Conservation (phyloP, 1,140 invertebrate genomes). For the Philotrypesis tridentata region DNA sequence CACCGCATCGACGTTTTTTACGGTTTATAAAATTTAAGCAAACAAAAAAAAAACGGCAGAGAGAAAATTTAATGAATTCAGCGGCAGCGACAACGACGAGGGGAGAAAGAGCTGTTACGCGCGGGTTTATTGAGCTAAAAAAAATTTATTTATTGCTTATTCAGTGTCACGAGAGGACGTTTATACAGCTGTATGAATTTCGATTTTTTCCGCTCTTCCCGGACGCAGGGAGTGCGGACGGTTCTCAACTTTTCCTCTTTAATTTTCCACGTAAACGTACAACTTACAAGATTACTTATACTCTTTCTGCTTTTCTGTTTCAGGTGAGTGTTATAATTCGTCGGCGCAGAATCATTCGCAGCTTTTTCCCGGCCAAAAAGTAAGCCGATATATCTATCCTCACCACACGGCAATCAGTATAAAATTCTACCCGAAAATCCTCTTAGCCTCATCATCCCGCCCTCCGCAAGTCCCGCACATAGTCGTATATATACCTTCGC, state of each 20-base stretch:
- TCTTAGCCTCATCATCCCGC: not conserved
- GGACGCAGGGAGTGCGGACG: no score
- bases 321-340: conserved; percentile 60
- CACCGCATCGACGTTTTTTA: not conserved
- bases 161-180: no score
- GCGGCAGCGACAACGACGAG: no score
- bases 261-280: no score
- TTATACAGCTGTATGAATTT: no score
- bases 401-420: no score
- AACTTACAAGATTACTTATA: not conserved
- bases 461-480: no score
- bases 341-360: not conserved
- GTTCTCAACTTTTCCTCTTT: no score
- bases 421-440: not conserved
- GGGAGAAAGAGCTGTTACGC: not conserved
- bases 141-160: no score
- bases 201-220: not conserved
- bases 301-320: conserved; percentile 52
- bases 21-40: not conserved
- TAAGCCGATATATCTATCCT: not conserved
- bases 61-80: no score
- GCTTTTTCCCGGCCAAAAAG: not conserved
- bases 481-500: no score
- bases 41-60: not conserved
- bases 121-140: no score